Evolutionary conservation across 2,888 invertebrate species (phyloP).

Genomic region (Parelbella ahira): DNA sequence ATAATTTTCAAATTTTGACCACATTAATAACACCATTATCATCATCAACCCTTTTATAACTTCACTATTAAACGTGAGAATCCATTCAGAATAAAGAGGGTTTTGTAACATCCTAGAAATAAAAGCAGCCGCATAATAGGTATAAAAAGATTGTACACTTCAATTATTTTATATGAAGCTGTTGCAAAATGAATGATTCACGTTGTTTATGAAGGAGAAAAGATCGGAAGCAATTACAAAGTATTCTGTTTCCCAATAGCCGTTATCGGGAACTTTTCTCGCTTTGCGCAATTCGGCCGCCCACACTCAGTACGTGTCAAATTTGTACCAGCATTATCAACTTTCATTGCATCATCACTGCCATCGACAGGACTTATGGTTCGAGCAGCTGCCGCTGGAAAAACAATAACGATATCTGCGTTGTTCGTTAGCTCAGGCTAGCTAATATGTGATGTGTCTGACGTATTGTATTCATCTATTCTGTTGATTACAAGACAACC

Average conservation of each 20-base stretch:
- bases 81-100: too few species aligned
- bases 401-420: slow-evolving; percentile 65
- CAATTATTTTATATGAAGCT: too few species aligned
- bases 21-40: too few species aligned
- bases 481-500: neutral
- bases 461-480: neutral
- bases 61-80: too few species aligned
- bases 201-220: slow-evolving; percentile 7
- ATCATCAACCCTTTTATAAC: too few species aligned
- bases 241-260: slow-evolving; percentile 18
- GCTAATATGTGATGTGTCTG: too few species aligned
- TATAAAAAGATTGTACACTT: too few species aligned
- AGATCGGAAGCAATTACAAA: slow-evolving; percentile 10
- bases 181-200: slow-evolving; percentile 3
- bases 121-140: too few species aligned
- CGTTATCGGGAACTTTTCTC: slow-evolving; percentile 29
- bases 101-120: too few species aligned
- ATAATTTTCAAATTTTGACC: too few species aligned
- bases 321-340: slow-evolving; percentile 73
- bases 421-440: slow-evolving; percentile 61
- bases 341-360: slow-evolving; percentile 71
- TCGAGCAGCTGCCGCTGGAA: slow-evolving; percentile 57
- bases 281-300: slow-evolving; percentile 48
- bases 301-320: slow-evolving; percentile 72
- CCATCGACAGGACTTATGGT: slow-evolving; percentile 56